Base-by-base conservation (phyloP, 2,113 vertebrate species). In the Ptychochromis oligacanthus region DNA sequence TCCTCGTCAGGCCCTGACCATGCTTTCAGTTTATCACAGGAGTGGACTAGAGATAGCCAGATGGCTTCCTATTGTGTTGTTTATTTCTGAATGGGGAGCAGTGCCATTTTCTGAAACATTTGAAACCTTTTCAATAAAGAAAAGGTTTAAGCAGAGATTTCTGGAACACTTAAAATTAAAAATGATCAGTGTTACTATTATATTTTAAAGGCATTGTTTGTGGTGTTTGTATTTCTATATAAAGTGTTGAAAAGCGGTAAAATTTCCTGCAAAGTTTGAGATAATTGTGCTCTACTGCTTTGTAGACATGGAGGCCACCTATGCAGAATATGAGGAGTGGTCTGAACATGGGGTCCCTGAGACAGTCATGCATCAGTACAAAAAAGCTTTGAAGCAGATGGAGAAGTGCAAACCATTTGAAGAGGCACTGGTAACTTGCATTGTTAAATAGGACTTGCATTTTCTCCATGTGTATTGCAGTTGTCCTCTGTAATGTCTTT, bases 251-350 rank as follows among this genome's bases (percentile, higher is more conserved):
- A 24, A 56, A 22, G 7, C 17, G n/a, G n/a, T 22, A 24, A 55
- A 1, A 57, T 24, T 13, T 57, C n/a, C 11, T 54, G 67, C 31
- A 72, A n/a, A 54, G 28, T 72, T 28, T 54, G 26, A 54, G 46
- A 54, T 5, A 54, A 54, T 10, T 31, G 22, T 40, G 14, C 31
- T 80, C 7, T 65, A 13, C 56, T 72, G 13, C 11, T 80, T 31
- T 81, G 24, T 58, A 99, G 98, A 99, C 81, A 99, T 99, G 98
- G 97, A 97, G 54, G 90, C 95, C 22, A 97, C 97, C 0, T 98
- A 96, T 59, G 96, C 96, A 4, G 98, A 99, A 77, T 99, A 99
- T 24, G 96, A 97, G 55, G 97, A 98, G 36, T 99, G 98, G 98
- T 96, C 98, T 1, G 97, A 99, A 18, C 92, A 96, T 1, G 96